Evolutionary conservation across 2,113 vertebrate genomes (phyloP).

Genomic region (Canis aureus): DNA sequence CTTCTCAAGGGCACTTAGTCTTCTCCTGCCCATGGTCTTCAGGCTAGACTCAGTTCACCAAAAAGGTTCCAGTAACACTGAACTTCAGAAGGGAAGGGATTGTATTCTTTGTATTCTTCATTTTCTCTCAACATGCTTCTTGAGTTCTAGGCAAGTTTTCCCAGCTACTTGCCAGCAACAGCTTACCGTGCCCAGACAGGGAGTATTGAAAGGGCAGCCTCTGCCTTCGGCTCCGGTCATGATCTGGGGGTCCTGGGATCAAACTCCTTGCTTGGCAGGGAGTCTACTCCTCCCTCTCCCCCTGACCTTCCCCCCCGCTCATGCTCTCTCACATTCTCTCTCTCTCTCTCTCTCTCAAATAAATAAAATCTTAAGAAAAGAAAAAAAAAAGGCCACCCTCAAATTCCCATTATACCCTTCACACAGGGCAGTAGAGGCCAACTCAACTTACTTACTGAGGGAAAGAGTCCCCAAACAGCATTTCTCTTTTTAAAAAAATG

Average conservation of each 20-base stretch:
- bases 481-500: neutral
- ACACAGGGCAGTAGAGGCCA: neutral
- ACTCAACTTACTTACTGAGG: neutral
- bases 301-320: neutral
- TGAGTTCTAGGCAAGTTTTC: neutral
- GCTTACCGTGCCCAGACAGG: neutral
- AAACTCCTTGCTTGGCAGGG: neutral
- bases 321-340: no score
- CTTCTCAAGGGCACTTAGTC: neutral
- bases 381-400: neutral
- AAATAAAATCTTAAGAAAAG: neutral
- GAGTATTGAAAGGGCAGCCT: neutral
- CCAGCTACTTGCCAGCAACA: neutral
- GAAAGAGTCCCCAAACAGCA: neutral
- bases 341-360: neutral
- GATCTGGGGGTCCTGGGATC: neutral
- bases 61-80: neutral
- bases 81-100: neutral
- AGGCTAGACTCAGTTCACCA: neutral
- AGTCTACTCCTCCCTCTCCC: neutral
- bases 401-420: neutral
- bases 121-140: neutral
- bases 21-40: neutral
- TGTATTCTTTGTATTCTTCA: neutral
- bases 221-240: neutral